These are phyloP conservation scores for Pelodytes ibericus DNA, from an alignment of 2,797 vertebrate genomes.

Conservation along the genomic window DNA sequence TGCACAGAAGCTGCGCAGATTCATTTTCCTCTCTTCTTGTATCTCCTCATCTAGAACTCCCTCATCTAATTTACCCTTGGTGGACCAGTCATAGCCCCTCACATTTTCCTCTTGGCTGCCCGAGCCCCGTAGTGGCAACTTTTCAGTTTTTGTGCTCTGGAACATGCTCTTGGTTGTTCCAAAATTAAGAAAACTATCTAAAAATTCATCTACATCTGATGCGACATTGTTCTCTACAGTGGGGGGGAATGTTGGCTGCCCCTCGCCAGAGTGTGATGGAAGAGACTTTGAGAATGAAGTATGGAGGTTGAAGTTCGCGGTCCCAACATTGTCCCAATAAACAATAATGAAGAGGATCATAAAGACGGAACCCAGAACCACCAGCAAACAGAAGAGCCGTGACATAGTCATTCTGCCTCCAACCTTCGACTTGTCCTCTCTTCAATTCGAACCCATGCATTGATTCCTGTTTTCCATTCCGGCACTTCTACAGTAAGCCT, in stretches of 20 bases:
- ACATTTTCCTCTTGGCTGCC: slow-evolving; percentile 74
- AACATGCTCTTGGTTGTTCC: slow-evolving; percentile 53
- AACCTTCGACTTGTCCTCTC: slow-evolving; percentile 28
- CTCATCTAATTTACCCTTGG: slow-evolving; percentile 49
- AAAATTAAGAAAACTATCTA: slow-evolving; percentile 77
- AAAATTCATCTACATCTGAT: slow-evolving; percentile 83
- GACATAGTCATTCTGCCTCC: slow-evolving; percentile 86
- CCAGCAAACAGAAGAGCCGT: slow-evolving; percentile 86
- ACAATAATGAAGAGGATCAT: slow-evolving; percentile 95
- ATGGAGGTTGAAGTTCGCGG: slow-evolving; percentile 85
- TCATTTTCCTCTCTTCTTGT: slow-evolving; percentile 79
- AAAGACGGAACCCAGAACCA: slow-evolving; percentile 87
- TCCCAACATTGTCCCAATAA: slow-evolving; percentile 94
- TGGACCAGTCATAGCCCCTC: slow-evolving; percentile 88
- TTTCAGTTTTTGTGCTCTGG: slow-evolving; percentile 56
- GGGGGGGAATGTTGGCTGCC: slow-evolving; percentile 60
- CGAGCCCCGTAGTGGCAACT: slow-evolving; percentile 69
- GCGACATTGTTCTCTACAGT: slow-evolving; percentile 68
- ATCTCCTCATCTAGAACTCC: slow-evolving; percentile 72
- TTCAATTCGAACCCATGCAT: slow-evolving; percentile 60
- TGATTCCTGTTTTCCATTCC: slow-evolving; percentile 57
- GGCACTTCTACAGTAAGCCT: slow-evolving; percentile 58
- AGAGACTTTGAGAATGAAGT: slow-evolving; percentile 76
- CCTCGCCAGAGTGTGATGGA: slow-evolving; percentile 69
- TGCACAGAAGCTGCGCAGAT: slow-evolving; percentile 81